Evolutionary conservation across 1,140 invertebrate genomes (phyloP).

Genomic region (Euura saliciscinereae): DNA sequence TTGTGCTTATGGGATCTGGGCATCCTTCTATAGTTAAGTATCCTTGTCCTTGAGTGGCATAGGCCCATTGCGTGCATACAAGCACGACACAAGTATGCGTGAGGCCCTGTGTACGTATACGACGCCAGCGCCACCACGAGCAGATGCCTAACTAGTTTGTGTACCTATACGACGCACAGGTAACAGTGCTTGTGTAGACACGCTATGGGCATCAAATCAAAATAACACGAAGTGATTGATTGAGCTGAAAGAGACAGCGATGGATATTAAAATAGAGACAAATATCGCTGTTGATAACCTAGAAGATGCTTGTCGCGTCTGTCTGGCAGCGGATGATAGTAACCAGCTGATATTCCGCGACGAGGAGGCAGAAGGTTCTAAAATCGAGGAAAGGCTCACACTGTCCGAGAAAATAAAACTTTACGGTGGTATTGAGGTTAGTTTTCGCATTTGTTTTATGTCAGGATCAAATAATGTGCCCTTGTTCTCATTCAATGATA

Average conservation of each 20-base stretch:
- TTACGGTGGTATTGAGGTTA: conserved; percentile 47
- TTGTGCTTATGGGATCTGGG: no score
- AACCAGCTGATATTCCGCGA: conserved; percentile 39
- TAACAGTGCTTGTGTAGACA: background rate
- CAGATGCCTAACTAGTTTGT: no score
- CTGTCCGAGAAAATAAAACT: conserved; percentile 40
- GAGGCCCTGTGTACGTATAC: no score
- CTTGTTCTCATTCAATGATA: no score
- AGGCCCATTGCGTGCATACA: no score
- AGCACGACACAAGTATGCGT: no score
- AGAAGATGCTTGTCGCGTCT: conserved; percentile 39
- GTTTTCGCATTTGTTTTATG: conserved; percentile 13
- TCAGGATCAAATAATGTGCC: background rate
- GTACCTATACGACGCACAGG: background rate
- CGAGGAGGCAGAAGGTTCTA: conserved; percentile 2
- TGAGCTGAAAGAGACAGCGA: background rate
- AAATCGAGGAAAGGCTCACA: conserved; percentile 16
- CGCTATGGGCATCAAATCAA: background rate
- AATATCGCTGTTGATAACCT: background rate
- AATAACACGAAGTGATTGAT: background rate
- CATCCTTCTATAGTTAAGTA: no score
- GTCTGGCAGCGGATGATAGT: conserved; percentile 34
- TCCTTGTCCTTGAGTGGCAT: no score
- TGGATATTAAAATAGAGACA: conserved; percentile 20
- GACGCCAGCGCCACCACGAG: no score